A percentile compares a stretch with the other conserved stretches of the same genome.
Conservation (phyloP, 2,113 vertebrate species). For the Limnothrissa miodon region DNA sequence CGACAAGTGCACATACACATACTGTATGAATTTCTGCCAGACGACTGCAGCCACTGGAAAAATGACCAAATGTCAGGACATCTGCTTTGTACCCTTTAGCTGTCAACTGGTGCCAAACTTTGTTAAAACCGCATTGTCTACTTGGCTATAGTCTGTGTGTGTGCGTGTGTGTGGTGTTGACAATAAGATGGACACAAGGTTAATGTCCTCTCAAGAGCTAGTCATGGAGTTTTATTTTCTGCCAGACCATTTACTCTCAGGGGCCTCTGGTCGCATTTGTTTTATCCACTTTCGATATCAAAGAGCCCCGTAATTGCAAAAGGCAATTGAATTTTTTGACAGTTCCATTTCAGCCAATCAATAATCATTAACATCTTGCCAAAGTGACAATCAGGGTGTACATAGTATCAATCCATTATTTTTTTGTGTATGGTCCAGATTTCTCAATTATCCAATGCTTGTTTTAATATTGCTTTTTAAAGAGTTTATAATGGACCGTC, state of each 20-base stretch:
- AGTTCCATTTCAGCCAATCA: conserved; percentile 55
- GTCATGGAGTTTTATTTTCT: background rate
- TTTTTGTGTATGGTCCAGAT: conserved; percentile 25
- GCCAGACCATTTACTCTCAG: background rate
- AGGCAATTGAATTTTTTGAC: conserved; percentile 48
- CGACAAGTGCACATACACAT: too few relatives aligned
- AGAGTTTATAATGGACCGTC: background rate
- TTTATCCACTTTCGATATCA: conserved; percentile 47
- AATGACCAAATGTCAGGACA: background rate
- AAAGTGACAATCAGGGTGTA: conserved; percentile 31
- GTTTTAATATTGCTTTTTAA: conserved; percentile 3
- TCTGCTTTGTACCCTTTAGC: background rate
- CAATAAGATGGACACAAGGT: conserved; percentile 11
- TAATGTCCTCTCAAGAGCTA: background rate
- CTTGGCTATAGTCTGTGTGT: background rate
- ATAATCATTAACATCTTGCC: conserved; percentile 50
- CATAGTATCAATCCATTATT: conserved; percentile 44
- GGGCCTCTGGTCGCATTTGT: conserved; percentile 23
- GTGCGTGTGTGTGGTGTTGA: background rate
- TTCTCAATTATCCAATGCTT: background rate
- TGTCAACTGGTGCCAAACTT: background rate
- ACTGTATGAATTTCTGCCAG: too few relatives aligned
- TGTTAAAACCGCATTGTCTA: background rate
- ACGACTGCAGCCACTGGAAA: too few relatives aligned
- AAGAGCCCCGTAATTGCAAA: conserved; percentile 31